A percentile compares a stretch with the other conserved stretches of the same genome.
Conservation (phyloP, 2,888 invertebrate genomes). For the Odiellus spinosus region DNA sequence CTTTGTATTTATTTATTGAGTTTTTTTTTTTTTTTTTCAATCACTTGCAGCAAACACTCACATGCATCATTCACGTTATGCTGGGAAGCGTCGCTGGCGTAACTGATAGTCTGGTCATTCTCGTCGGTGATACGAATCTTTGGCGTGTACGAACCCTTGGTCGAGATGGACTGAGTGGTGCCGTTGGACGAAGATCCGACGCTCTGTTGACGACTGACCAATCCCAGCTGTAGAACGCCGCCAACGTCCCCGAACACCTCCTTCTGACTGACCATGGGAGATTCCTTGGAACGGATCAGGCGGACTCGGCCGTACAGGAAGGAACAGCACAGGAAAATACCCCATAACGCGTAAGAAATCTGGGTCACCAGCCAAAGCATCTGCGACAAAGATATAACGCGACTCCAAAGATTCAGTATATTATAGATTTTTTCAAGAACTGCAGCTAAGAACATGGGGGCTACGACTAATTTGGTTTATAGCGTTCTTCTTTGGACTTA, state of each 20-base stretch:
- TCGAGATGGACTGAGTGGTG: constrained; percentile 33
- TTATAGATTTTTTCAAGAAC: too few relatives aligned
- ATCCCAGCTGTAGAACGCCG: constrained; percentile 36
- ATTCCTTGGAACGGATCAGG: constrained; percentile 29
- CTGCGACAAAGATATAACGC: constrained; percentile 20
- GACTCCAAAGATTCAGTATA: background rate
- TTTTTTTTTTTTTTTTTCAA: too few relatives aligned
- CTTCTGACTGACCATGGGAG: constrained; percentile 8
- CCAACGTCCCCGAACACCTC: background rate
- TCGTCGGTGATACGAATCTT: constrained; percentile 33
- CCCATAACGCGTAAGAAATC: constrained; percentile 39
- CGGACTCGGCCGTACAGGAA: constrained; percentile 40
- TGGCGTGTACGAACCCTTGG: constrained; percentile 35
- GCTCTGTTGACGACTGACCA: background rate
- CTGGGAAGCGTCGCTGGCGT: constrained; percentile 25
- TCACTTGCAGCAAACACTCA: too few relatives aligned
- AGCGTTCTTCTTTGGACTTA: background rate
- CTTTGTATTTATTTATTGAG: too few relatives aligned
- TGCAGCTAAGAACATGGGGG: too few relatives aligned
- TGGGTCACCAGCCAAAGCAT: constrained; percentile 36
- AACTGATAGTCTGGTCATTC: constrained; percentile 30
- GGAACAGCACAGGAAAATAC: constrained; percentile 37
- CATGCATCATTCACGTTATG: constrained; percentile 2
- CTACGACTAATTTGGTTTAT: background rate
- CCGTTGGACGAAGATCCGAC: constrained; percentile 18